Evolutionary conservation across 2,797 vertebrate species (phyloP).

Genomic region (Tenualosa thibaudeaui): DNA sequence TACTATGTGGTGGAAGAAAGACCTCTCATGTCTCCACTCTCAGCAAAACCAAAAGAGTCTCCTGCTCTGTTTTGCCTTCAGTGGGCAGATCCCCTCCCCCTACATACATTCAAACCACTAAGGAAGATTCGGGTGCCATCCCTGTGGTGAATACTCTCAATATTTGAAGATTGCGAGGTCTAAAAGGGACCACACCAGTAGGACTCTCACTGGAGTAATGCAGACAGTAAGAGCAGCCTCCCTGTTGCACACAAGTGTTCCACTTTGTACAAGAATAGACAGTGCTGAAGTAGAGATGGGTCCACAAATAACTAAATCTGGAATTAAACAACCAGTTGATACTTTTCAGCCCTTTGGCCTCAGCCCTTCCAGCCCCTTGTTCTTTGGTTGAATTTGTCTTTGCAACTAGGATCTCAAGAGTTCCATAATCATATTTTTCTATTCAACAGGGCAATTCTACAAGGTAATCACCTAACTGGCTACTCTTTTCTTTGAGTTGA

Average conservation of each 20-base stretch:
- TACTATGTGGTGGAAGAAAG: neutral
- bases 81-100: slow-evolving; percentile 5
- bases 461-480: neutral
- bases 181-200: slow-evolving; percentile 1
- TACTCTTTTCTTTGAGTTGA: neutral
- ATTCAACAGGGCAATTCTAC: neutral
- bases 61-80: neutral
- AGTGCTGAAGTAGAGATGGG: neutral
- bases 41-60: neutral
- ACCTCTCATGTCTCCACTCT: neutral
- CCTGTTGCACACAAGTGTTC: neutral
- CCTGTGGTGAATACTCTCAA: neutral
- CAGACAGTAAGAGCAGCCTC: neutral
- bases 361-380: neutral
- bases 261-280: neutral
- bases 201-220: neutral
- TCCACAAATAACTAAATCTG: neutral
- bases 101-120: neutral
- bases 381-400: neutral
- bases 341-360: neutral
- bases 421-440: neutral
- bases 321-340: neutral
- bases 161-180: neutral
- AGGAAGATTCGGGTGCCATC: neutral
- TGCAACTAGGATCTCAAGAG: neutral